These are phyloP conservation scores for Globicephala melas DNA, from an alignment of 2,113 vertebrate genomes.

Conservation along the genomic window DNA sequence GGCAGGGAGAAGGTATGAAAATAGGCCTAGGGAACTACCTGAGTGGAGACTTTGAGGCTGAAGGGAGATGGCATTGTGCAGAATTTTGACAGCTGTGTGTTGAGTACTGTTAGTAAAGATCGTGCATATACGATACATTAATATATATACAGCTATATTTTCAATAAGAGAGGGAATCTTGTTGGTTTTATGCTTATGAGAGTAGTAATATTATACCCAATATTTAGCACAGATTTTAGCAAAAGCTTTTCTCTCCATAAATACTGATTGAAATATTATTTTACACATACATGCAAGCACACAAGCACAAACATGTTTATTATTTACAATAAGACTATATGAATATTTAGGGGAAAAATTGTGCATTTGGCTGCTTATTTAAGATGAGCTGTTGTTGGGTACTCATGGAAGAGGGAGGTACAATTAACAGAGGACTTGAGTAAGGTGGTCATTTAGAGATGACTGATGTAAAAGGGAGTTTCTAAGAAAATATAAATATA, in stretches of 20 bases:
- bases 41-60: not conserved
- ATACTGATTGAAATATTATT: not conserved
- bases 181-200: not conserved
- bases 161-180: not conserved
- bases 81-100: not conserved
- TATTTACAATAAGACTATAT: not conserved
- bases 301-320: not conserved
- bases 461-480: not conserved
- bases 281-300: not conserved
- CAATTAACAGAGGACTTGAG: not conserved
- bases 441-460: not conserved
- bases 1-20: not conserved
- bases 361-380: not conserved
- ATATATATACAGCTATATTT: not conserved
- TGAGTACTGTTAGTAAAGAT: not conserved
- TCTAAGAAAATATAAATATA: not conserved
- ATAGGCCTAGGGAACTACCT: not conserved
- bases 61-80: not conserved
- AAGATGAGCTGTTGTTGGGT: too few species aligned
- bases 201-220: not conserved
- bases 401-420: not conserved
- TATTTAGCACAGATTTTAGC: not conserved
- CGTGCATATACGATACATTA: not conserved
- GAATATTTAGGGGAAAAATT: not conserved
- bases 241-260: not conserved